These are phyloP conservation scores for Trochalopteron elliotii DNA, from an alignment of 2,113 vertebrate species.

Conservation along the genomic window DNA sequence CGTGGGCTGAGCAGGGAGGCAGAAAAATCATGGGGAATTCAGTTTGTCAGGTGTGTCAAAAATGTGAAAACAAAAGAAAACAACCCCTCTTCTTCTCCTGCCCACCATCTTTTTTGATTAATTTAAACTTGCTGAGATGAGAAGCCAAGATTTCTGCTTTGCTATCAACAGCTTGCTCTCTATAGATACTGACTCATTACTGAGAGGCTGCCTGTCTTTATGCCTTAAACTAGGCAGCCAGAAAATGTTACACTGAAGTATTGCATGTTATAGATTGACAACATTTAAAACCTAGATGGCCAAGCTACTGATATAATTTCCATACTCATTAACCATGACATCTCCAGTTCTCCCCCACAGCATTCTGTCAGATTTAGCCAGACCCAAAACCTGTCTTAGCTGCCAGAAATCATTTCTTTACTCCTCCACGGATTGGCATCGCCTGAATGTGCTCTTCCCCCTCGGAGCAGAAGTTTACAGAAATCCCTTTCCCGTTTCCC, in stretches of 20 bases:
- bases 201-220: conserved; percentile 45
- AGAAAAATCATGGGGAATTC: conserved; percentile 12
- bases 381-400: conserved; percentile 48
- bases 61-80: conserved; percentile 45
- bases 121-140: conserved; percentile 46
- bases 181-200: conserved; percentile 24
- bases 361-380: conserved; percentile 40
- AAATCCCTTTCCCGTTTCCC: conserved; percentile 39
- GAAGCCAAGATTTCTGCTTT: conserved; percentile 44
- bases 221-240: conserved; percentile 48
- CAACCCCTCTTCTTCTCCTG: conserved; percentile 9
- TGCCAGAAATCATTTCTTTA: conserved; percentile 53
- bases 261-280: conserved; percentile 44
- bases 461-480: conserved; percentile 42
- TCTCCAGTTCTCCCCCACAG: conserved; percentile 53
- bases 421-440: conserved; percentile 7
- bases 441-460: conserved; percentile 6
- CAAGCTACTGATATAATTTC: conserved; percentile 52
- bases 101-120: conserved; percentile 41
- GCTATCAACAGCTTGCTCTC: conserved; percentile 43
- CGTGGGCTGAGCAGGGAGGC: not conserved
- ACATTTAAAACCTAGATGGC: conserved; percentile 51
- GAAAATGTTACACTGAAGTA: conserved; percentile 28
- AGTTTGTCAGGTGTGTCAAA: conserved; percentile 31
- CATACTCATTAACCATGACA: conserved; percentile 43